Base-by-base conservation (phyloP, 2,888 invertebrate species). In the Chrysomela aeneicollis region DNA sequence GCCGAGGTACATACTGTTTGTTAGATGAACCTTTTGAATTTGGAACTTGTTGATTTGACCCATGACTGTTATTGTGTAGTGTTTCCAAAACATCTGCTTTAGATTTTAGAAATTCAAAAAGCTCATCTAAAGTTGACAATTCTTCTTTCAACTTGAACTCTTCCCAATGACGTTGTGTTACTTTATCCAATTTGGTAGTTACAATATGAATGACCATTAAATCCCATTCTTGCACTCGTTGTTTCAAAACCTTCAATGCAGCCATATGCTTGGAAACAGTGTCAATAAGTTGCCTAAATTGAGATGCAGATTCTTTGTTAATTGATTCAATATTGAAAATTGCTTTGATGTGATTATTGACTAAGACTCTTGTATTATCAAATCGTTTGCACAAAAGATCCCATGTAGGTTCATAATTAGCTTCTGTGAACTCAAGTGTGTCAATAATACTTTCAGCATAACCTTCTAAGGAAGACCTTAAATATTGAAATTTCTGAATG, bases 401-500 rank as follows among this genome's bases (percentile, higher is more conserved):
- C 49, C 49, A 49, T 19, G 49, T 12, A 6, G 21, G 10, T 2
- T 18, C 10, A 49, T 49, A 49, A 49, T 49, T 49, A 18, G 19
- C 49, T 8, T 12, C 49, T 18, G 49, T 19, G 15, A 19, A 18
- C 21, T 49, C 19, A 12, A 49, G 12, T 1, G 49, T 19, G 12
- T 49, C 49, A 12, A 49, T 49, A 18, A 49, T 18, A 18, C 21
- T 15, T 12, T 21, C 18, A 6, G 49, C 49, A 18, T 49, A 12
- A 5, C 49, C 19, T 49, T 49, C 49, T 49, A 49, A 21, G 10
- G 9, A 49, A 18, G 49, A 49, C 18, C 49, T 49, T 10, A 49
- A 49, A 12, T 49, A 49, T 12, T 49, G 21, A 49, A 49, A 49
- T 49, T 49, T 49, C 18, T 18, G 19, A 49, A 49, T 49, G 18